Evolutionary conservation across 2,113 vertebrate species (phyloP).

Genomic region (Trichomycterus rosablanca): DNA sequence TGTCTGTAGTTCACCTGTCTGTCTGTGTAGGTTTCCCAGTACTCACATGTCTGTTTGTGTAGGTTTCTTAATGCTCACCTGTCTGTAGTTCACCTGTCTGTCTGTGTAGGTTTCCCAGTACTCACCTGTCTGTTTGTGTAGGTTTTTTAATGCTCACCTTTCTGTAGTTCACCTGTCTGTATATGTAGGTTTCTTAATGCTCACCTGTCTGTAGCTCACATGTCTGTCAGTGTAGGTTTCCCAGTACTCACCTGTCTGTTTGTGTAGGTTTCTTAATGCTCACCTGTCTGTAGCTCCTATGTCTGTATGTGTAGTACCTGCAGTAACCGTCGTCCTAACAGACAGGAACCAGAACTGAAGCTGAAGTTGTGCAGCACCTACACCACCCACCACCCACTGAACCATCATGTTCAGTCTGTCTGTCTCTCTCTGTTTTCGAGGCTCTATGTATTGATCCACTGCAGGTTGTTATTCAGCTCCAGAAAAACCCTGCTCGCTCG

Average conservation of each 20-base stretch:
- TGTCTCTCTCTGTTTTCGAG: conserved; percentile 17
- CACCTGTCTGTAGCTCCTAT: background rate
- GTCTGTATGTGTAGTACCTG: background rate
- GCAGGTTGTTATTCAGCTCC: conserved; percentile 33
- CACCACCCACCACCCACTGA: too few relatives aligned
- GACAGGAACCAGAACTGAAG: too few relatives aligned
- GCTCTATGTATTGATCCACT: conserved; percentile 38
- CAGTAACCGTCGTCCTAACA: too few relatives aligned
- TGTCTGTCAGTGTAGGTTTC: background rate
- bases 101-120: too few relatives aligned
- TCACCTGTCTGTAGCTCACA: too few relatives aligned
- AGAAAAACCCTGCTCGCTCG: conserved; percentile 16
- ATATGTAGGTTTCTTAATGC: too few relatives aligned
- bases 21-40: background rate
- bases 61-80: background rate
- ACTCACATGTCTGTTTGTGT: background rate
- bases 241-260: background rate
- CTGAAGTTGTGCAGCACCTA: too few relatives aligned
- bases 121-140: background rate
- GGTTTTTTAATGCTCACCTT: background rate
- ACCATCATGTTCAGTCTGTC: background rate
- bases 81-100: background rate
- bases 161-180: too few relatives aligned
- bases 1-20: background rate
- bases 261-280: background rate